A percentile compares a stretch with the other conserved stretches of the same genome.
These are phyloP conservation scores for Elysia crispata DNA, from an alignment of 2,888 invertebrate genomes.

Conservation along the genomic window DNA sequence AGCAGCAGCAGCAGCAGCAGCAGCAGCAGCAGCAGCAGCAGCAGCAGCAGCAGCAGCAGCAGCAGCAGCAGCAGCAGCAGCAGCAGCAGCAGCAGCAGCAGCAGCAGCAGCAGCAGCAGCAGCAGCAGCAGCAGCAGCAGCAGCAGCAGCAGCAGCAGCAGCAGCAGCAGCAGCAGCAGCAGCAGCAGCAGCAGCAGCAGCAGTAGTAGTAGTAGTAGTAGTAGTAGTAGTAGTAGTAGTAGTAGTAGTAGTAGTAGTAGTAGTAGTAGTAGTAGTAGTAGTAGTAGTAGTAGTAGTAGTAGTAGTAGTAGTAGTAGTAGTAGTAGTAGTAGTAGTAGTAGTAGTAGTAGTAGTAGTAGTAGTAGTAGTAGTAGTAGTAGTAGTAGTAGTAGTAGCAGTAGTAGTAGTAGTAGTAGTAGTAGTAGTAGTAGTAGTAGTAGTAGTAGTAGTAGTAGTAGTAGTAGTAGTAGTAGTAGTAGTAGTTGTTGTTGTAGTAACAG, in stretches of 20 bases:
- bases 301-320: slow-evolving; percentile 5
- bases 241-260: slow-evolving; percentile 15
- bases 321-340: slow-evolving; percentile 13
- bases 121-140: no score
- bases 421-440: neutral
- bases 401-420: neutral
- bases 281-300: slow-evolving; percentile 10
- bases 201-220: slow-evolving; percentile 2
- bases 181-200: neutral
- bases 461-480: neutral
- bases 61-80: no score
- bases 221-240: neutral
- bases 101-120: no score
- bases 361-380: neutral
- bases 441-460: neutral
- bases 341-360: neutral
- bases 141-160: no score
- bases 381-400: neutral
- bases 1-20: no score
- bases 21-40: no score
- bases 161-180: neutral
- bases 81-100: no score
- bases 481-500: no score
- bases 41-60: no score
- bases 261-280: slow-evolving; percentile 5